phyloP scores from a whole-genome alignment of 2,888 invertebrate species.

The Oligia latruncula region DNA sequence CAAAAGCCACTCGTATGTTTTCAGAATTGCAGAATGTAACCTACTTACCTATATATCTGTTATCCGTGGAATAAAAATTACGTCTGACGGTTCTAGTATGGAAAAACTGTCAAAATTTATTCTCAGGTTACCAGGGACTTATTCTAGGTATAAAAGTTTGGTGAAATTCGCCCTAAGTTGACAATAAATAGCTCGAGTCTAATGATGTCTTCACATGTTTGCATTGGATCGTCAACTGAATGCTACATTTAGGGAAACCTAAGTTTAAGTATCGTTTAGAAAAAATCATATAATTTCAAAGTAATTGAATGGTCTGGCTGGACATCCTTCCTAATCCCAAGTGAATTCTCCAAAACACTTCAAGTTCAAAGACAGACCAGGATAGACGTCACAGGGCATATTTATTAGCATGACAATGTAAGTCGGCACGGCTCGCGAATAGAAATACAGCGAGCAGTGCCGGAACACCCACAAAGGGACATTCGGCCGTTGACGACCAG shows the following conservation, averaged over 20 bases:
- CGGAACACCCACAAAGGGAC: constrained; percentile 82
- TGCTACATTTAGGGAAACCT: neutral
- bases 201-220: neutral
- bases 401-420: constrained; percentile 70
- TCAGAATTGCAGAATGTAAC: neutral
- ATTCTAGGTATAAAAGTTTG: no score
- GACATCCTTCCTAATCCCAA: neutral
- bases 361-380: constrained; percentile 37
- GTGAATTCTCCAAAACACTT: constrained; percentile 41
- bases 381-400: constrained; percentile 37
- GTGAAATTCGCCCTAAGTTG: no score
- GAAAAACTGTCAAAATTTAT: no score
- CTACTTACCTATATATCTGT: no score
- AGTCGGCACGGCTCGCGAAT: constrained; percentile 54
- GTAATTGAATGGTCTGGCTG: neutral
- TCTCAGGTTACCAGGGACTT: no score
- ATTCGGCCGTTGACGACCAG: constrained; percentile 71
- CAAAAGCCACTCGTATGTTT: neutral
- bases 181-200: neutral
- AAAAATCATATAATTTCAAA: neutral
- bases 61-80: no score
- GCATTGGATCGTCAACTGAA: neutral
- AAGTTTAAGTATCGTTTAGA: neutral
- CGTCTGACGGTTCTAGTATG: no score
- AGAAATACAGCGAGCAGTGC: constrained; percentile 64